Percentiles rank a stretch among this genome's conserved stretches.
Conservation (phyloP, 2,888 invertebrate genomes). For the Malthinus flaveolus region DNA sequence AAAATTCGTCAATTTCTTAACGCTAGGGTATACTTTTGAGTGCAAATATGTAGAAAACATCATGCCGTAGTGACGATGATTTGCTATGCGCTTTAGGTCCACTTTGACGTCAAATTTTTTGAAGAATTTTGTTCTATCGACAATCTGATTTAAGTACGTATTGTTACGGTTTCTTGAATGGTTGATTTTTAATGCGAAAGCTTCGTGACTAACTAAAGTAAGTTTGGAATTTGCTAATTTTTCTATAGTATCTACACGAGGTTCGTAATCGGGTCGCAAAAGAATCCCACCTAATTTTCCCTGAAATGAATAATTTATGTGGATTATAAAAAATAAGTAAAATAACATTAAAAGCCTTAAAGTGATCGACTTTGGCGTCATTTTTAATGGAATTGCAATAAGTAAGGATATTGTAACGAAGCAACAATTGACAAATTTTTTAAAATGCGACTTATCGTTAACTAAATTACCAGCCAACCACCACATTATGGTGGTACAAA, state of each 20-base stretch:
- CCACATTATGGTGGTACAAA: background rate
- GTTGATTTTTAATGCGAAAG: background rate
- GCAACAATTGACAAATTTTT: background rate
- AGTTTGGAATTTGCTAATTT: slow-evolving; percentile 2
- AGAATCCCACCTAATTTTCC: background rate
- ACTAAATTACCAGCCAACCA: background rate
- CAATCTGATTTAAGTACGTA: background rate
- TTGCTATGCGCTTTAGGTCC: background rate
- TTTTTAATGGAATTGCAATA: background rate
- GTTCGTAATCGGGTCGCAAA: background rate
- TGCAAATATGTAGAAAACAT: background rate
- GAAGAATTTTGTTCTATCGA: background rate
- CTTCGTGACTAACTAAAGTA: background rate
- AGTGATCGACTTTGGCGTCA: background rate
- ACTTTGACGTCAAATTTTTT: background rate
- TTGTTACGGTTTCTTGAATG: background rate
- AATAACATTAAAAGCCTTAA: background rate
- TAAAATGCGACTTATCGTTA: background rate
- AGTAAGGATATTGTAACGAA: background rate
- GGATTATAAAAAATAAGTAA: slow-evolving; percentile 6
- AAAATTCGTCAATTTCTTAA: background rate
- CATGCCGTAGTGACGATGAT: background rate
- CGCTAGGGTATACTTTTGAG: background rate
- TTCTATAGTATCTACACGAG: background rate
- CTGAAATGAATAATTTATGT: slow-evolving; percentile 1